Conservation (phyloP, 2,888 invertebrate genomes). For the Metalampra italica region DNA sequence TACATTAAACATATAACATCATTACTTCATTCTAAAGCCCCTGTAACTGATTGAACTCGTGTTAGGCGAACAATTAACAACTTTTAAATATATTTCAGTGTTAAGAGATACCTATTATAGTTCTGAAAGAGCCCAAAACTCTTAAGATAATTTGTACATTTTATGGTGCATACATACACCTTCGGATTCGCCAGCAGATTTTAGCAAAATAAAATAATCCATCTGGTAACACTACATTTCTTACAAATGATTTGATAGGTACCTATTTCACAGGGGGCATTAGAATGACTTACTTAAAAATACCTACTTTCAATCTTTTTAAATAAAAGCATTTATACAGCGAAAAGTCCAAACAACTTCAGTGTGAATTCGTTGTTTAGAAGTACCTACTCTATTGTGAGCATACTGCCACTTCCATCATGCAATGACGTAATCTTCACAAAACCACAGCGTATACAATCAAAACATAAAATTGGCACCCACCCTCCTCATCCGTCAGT, state of each 20-base stretch:
- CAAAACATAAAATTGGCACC: slow-evolving; percentile 22
- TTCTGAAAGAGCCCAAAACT: too few species aligned
- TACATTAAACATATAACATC: neutral
- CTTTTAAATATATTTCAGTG: too few species aligned
- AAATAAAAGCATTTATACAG: slow-evolving; percentile 24
- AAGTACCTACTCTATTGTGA: neutral
- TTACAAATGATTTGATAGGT: too few species aligned
- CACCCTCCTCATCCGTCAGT: slow-evolving; percentile 12
- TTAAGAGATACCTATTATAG: too few species aligned
- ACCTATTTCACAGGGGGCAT: slow-evolving; percentile 2
- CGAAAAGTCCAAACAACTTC: slow-evolving; percentile 10
- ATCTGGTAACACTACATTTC: too few species aligned
- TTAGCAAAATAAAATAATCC: too few species aligned
- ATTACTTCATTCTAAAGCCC: too few species aligned
- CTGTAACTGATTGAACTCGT: too few species aligned
- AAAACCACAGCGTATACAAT: slow-evolving; percentile 6
- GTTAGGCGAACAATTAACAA: too few species aligned
- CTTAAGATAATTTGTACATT: too few species aligned
- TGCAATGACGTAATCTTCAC: neutral
- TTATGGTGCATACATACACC: too few species aligned
- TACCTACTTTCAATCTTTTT: slow-evolving; percentile 22
- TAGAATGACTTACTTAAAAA: slow-evolving; percentile 28
- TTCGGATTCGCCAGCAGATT: too few species aligned
- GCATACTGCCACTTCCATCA: neutral
- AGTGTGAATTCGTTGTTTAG: slow-evolving; percentile 19